phyloP scores from a whole-genome alignment of 2,113 vertebrate species.

The Cromileptes altivelis region DNA sequence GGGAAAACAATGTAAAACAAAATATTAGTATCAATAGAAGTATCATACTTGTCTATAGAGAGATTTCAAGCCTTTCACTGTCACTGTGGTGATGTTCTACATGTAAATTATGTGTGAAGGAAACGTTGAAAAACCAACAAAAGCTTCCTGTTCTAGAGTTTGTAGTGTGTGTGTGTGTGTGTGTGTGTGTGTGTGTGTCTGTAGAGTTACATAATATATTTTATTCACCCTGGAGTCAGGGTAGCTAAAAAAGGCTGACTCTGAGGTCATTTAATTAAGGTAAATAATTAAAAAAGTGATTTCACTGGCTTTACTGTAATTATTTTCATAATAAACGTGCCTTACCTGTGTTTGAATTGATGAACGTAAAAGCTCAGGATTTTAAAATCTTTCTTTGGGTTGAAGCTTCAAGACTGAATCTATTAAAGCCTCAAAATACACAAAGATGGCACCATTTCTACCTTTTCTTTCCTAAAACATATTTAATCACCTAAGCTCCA shows the following conservation, averaged over 20 bases:
- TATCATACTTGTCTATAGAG: too few species aligned
- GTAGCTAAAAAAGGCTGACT: background rate
- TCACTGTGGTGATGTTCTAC: background rate
- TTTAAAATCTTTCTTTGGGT: background rate
- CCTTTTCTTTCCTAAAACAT: background rate
- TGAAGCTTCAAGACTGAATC: background rate
- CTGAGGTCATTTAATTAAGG: background rate
- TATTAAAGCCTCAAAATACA: background rate
- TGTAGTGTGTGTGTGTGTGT: too few species aligned
- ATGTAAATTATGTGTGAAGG: too few species aligned
- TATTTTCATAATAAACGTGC: background rate
- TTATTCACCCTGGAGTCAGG: background rate
- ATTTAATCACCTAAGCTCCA: background rate
- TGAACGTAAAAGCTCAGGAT: background rate
- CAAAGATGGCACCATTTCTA: background rate
- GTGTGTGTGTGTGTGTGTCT: too few species aligned
- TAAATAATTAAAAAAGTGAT: background rate
- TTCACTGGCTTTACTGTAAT: background rate
- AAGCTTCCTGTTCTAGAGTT: too few species aligned
- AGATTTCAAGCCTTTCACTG: background rate
- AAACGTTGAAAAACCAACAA: too few species aligned
- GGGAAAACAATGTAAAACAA: too few species aligned
- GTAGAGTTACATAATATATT: background rate
- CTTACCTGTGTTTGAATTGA: background rate
- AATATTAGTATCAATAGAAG: too few species aligned